Base-by-base conservation (phyloP, 1,140 invertebrate species). In the Epicauta chinensis region DNA sequence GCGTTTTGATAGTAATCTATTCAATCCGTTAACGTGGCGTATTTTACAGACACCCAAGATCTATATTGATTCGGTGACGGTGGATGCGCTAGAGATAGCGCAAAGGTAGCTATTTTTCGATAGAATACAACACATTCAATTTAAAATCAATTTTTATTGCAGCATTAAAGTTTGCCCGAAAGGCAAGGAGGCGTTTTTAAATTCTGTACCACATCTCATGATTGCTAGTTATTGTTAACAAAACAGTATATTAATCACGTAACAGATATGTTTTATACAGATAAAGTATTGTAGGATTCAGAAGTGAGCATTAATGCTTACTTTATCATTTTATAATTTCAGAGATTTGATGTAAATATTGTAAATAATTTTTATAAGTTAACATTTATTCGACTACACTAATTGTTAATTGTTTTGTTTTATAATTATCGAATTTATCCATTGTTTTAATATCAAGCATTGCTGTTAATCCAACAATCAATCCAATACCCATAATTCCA, bases 401-500 rank as follows among this genome's bases (percentile, higher is more conserved):
- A 41, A 90, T 79, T 3, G 78, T 78, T 37, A 91, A 78, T 36
- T 83, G 80, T 71, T 92, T 92, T 35, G 88, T 88, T 71, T 93
- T 93, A 3, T 88, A 84, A 73, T 93, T 91, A 73, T 94, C 91
- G 71, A 91, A 94, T 64, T 86, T 76, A 71, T 94, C 91, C 82
- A 89, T 89, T 11, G 89, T 92, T 59, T 83, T 84, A 45, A 94
- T 87, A 58, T 83, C 80, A 59, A 84, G 74, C 9, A 94, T 75
- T 79, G 91, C 89, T 2, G 70, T 72, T 3, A 91, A 69, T 2
- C 83, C 89, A 71, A 82, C 81, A 36, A 79, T 73, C 12, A 92
- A 71, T 48, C 91, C 86, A 0, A 79, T 34, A 6, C 77, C 71
- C 15, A 92, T 68, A 40, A 93, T 73, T 1, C 78, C 47, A 1